Percentiles rank a stretch among this genome's conserved stretches.
These are phyloP conservation scores for Parthenolecanium corni DNA, from an alignment of 2,888 invertebrate species.

Conservation along the genomic window DNA sequence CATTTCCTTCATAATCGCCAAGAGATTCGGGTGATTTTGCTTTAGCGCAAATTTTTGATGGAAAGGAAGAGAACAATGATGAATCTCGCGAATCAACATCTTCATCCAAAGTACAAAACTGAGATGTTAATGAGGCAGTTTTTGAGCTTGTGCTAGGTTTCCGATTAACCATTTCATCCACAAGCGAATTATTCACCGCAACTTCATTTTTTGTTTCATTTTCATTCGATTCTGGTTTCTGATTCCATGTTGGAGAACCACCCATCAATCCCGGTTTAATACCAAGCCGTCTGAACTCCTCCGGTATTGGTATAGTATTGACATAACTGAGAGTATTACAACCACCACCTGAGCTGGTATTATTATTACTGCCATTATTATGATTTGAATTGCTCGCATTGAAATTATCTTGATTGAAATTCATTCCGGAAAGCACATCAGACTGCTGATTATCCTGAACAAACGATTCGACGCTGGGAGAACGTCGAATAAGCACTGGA, in stretches of 20 bases:
- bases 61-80: not conserved
- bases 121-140: not conserved
- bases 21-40: slow-evolving; percentile 6
- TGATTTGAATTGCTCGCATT: not conserved
- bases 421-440: slow-evolving; percentile 1
- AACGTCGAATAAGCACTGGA: slow-evolving; percentile 41
- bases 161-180: not conserved
- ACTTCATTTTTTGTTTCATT: not conserved
- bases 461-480: slow-evolving; percentile 44
- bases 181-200: not conserved
- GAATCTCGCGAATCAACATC: slow-evolving; percentile 6
- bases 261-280: slow-evolving; percentile 25
- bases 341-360: slow-evolving; percentile 5
- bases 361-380: slow-evolving; percentile 1
- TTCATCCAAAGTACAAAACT: not conserved
- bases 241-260: slow-evolving; percentile 16
- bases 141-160: not conserved
- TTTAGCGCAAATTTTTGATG: not conserved
- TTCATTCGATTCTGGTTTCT: not conserved
- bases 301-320: slow-evolving; percentile 18
- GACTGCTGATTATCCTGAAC: slow-evolving; percentile 30
- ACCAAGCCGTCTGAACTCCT: slow-evolving; percentile 14
- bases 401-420: slow-evolving; percentile 5
- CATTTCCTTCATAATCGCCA: slow-evolving; percentile 2
- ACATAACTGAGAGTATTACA: slow-evolving; percentile 9